Percentiles rank a stretch among this genome's conserved stretches.
phyloP scores from a whole-genome alignment of 2,797 vertebrate genomes.

The Anguilla megastoma region DNA sequence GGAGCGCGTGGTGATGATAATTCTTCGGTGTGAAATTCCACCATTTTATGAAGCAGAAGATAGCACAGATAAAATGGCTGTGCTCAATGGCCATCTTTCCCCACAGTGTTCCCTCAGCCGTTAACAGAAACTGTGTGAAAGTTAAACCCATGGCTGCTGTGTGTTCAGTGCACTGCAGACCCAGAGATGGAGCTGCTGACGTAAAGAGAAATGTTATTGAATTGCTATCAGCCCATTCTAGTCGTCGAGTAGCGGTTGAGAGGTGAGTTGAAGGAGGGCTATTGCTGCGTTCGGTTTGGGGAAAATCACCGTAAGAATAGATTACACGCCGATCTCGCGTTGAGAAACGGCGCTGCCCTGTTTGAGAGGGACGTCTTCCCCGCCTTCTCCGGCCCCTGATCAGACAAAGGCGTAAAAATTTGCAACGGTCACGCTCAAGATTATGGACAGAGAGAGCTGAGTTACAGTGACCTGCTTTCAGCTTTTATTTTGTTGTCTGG shows the following conservation, averaged over 20 bases:
- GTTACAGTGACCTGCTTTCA: background rate
- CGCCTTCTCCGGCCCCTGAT: too few species aligned
- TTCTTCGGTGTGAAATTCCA: background rate
- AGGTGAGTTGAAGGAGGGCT: too few species aligned
- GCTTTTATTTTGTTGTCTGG: background rate
- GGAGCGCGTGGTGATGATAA: background rate
- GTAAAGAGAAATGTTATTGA: too few species aligned
- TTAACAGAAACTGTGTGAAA: background rate
- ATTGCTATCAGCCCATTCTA: too few species aligned
- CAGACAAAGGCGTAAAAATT: background rate
- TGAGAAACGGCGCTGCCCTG: background rate
- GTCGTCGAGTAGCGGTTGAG: too few species aligned
- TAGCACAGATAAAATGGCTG: background rate
- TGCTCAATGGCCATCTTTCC: background rate
- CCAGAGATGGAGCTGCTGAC: too few species aligned
- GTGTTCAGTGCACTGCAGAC: too few species aligned
- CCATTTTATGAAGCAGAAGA: background rate
- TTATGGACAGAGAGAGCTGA: background rate
- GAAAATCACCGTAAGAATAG: background rate
- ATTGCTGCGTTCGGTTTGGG: too few species aligned
- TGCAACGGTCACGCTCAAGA: background rate
- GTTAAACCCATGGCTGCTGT: background rate
- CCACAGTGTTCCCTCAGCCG: background rate
- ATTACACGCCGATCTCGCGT: background rate
- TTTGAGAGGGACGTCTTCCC: background rate